Evolutionary conservation across 1,140 invertebrate genomes (phyloP).

Genomic region (Drosophila ohnishii): DNA sequence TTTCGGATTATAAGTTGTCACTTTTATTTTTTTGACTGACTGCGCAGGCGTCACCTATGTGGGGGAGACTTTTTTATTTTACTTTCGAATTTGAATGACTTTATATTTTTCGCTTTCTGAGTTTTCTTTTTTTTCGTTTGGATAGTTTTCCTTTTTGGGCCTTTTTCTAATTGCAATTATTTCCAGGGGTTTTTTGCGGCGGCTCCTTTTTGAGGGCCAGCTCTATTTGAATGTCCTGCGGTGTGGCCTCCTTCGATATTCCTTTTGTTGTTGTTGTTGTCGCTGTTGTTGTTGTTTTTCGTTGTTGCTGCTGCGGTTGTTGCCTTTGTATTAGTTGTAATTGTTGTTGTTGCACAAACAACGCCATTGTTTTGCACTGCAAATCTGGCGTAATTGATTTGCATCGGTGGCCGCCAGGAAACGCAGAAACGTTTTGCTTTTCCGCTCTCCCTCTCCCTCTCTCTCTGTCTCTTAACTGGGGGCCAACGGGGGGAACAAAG

Average conservation of each 20-base stretch:
- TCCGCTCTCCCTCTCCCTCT: no score
- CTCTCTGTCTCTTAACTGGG: background rate
- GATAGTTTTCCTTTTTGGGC: background rate
- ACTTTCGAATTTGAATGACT: background rate
- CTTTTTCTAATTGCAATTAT: slow-evolving; percentile 2
- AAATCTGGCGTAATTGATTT: slow-evolving; percentile 60
- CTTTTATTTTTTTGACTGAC: background rate
- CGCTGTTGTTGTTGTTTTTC: slow-evolving; percentile 12
- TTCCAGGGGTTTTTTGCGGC: slow-evolving; percentile 8
- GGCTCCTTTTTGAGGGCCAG: slow-evolving; percentile 15
- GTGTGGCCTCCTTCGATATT: slow-evolving; percentile 14
- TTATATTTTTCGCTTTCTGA: background rate
- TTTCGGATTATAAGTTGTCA: slow-evolving; percentile 1
- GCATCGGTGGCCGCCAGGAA: slow-evolving; percentile 41
- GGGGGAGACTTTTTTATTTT: background rate
- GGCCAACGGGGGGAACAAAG: background rate
- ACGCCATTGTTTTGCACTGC: slow-evolving; percentile 74
- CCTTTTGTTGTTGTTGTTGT: slow-evolving; percentile 9
- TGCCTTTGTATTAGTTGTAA: slow-evolving; percentile 24
- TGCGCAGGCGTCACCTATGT: slow-evolving; percentile 24
- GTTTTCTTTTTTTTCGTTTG: slow-evolving; percentile 9
- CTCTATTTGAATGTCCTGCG: slow-evolving; percentile 35
- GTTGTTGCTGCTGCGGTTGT: slow-evolving; percentile 21
- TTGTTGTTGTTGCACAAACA: slow-evolving; percentile 54
- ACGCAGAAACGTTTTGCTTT: slow-evolving; percentile 22